These are phyloP conservation scores for Linurgus olivaceus DNA, from an alignment of 2,797 vertebrate genomes.

Conservation along the genomic window DNA sequence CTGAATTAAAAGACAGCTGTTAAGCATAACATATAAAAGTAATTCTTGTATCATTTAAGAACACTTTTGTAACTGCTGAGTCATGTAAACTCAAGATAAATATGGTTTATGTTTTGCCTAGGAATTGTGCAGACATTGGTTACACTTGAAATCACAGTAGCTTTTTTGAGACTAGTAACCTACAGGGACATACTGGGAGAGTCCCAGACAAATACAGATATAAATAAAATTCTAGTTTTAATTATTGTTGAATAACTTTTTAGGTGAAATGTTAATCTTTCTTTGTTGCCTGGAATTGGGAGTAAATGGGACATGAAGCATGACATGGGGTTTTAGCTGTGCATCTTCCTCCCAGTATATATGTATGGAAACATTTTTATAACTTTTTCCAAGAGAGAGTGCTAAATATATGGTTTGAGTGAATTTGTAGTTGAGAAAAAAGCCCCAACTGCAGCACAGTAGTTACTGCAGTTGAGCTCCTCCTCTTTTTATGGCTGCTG, in stretches of 20 bases:
- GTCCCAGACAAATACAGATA: not conserved
- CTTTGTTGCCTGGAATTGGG: not conserved
- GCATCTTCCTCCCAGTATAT: not conserved
- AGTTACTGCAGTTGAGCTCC: not conserved
- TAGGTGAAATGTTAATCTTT: not conserved
- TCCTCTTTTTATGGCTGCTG: slow-evolving; percentile 44
- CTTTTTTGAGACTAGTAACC: not conserved
- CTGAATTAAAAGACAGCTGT: not conserved
- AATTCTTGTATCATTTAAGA: not conserved
- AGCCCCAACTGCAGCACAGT: not conserved
- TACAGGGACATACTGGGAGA: not conserved
- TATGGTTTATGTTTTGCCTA: not conserved
- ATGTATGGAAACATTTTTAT: not conserved
- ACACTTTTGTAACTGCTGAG: not conserved
- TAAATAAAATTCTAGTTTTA: not conserved
- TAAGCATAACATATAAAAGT: not conserved
- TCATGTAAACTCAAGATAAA: not conserved
- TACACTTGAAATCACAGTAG: not conserved
- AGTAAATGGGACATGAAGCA: not conserved
- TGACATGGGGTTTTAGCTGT: not conserved
- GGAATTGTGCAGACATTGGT: not conserved
- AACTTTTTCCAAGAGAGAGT: not conserved
- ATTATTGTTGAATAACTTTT: not conserved
- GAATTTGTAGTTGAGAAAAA: not conserved
- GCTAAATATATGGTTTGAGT: not conserved